A percentile compares a stretch with the other conserved stretches of the same genome.
These are phyloP conservation scores for Hypomecis atomaria DNA, from an alignment of 2,888 invertebrate genomes.

Conservation along the genomic window DNA sequence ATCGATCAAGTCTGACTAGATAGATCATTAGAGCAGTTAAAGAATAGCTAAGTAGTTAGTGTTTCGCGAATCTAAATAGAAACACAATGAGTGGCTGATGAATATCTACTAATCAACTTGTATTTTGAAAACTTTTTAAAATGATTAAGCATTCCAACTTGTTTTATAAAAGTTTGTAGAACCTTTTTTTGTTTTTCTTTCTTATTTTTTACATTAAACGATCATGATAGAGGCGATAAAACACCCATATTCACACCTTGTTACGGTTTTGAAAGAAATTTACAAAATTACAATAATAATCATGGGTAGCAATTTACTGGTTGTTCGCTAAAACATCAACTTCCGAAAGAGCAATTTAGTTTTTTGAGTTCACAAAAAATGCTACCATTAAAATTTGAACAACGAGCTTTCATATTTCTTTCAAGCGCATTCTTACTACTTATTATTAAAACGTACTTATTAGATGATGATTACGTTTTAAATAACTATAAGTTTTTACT, in stretches of 20 bases:
- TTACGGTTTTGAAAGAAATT: constrained; percentile 50
- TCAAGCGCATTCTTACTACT: too few species aligned
- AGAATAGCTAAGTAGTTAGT: constrained; percentile 4
- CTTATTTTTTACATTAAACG: too few species aligned
- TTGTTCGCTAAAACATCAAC: constrained; percentile 48
- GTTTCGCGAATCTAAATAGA: constrained; percentile 5
- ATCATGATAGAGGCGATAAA: constrained; percentile 37
- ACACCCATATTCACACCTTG: constrained; percentile 65
- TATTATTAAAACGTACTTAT: too few species aligned
- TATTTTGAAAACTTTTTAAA: constrained; percentile 1
- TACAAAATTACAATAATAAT: constrained; percentile 52
- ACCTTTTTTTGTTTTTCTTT: background rate
- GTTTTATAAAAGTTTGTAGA: background rate
- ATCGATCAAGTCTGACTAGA: background rate
- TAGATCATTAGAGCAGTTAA: background rate
- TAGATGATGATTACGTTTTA: too few species aligned
- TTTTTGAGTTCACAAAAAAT: background rate
- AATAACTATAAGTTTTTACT: too few species aligned
- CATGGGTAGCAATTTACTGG: constrained; percentile 64
- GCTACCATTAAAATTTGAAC: background rate
- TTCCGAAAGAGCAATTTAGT: background rate
- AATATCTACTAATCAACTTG: constrained; percentile 9
- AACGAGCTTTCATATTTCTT: too few species aligned
- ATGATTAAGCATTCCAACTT: background rate
- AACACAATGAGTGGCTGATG: constrained; percentile 1